Evolutionary conservation across 2,888 invertebrate species (phyloP).

Genomic region (Eupsilia transversa): DNA sequence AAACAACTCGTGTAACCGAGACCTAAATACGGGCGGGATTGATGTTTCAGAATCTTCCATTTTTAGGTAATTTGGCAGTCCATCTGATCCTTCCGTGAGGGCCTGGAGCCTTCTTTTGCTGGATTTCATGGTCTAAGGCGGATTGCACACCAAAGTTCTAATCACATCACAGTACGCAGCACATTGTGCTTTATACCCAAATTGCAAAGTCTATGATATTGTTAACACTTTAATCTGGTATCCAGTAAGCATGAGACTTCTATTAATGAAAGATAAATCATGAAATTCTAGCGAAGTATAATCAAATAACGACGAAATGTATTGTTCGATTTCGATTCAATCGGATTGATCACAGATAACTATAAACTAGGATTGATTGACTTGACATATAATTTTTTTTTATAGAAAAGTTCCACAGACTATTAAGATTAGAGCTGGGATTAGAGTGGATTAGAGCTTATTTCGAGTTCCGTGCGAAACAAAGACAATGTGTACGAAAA

Average conservation of each 20-base stretch:
- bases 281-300: slow-evolving; percentile 23
- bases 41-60: slow-evolving; percentile 90
- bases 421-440: not conserved
- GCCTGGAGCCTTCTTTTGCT: slow-evolving; percentile 89
- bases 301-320: slow-evolving; percentile 40
- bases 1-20: slow-evolving; percentile 96
- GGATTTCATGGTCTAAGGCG: slow-evolving; percentile 87
- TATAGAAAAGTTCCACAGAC: not conserved
- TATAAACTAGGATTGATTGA: not conserved
- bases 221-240: slow-evolving; percentile 3
- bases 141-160: slow-evolving; percentile 64
- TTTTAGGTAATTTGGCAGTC: slow-evolving; percentile 87
- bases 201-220: not conserved
- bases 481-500: not conserved
- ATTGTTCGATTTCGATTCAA: slow-evolving; percentile 35
- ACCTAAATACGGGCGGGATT: slow-evolving; percentile 92
- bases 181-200: slow-evolving; percentile 35
- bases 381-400: slow-evolving; percentile 18
- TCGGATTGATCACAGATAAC: slow-evolving; percentile 3
- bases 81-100: slow-evolving; percentile 87
- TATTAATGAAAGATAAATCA: not conserved
- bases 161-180: slow-evolving; percentile 69
- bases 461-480: not conserved
- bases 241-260: slow-evolving; percentile 5
- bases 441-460: not conserved